Base-by-base conservation (phyloP, 2,113 vertebrate species). In the Crotalus horridus region DNA sequence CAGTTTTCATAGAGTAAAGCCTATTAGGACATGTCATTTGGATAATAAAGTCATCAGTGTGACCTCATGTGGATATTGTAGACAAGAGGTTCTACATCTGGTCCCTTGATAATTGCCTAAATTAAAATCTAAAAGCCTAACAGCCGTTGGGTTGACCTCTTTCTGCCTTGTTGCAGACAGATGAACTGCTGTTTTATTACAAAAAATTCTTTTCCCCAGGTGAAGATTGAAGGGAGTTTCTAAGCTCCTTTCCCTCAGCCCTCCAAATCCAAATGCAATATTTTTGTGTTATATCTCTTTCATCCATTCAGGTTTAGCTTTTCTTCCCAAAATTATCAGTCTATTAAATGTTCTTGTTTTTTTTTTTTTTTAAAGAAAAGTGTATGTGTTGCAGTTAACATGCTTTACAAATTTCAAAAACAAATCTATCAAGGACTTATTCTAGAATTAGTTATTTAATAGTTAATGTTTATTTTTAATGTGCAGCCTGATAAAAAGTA, bases 111-210 rank as follows among this genome's bases (percentile, higher is more conserved):
- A 97, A 97, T 97, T 96, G 96, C 96, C 96, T 97, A 97, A 98
- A 98, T 97, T 98, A 98, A 98, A 98, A 98, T 98, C 98, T 98
- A 97, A 98, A 98, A 97, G 96, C 95, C 94, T 96, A 97, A 96
- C 98, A 98, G 97, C 96, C 96, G 93, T 96, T 96, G 95, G 0
- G 12, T 96, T 98, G 97, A 98, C 98, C 97, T 98, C 97, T 97
- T 97, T 89, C 96, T 97, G 97, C 96, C 97, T 97, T 97, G 93
- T 95, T 96, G 96, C 97, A 98, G 97, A 97, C 97, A 97, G 97
- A 96, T 97, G 97, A 97, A 95, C 97, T 97, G 96, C 97, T 97
- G 96, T 97, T 98, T 93, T 96, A 96, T 97, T 96, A 96, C 96
- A 96, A 96, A 96, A 95, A 56, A 96, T 96, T 95, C 95, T 96